Percentiles rank a stretch among this genome's conserved stretches.
phyloP scores from a whole-genome alignment of 2,113 vertebrate genomes.

The Trogon surrucura region DNA sequence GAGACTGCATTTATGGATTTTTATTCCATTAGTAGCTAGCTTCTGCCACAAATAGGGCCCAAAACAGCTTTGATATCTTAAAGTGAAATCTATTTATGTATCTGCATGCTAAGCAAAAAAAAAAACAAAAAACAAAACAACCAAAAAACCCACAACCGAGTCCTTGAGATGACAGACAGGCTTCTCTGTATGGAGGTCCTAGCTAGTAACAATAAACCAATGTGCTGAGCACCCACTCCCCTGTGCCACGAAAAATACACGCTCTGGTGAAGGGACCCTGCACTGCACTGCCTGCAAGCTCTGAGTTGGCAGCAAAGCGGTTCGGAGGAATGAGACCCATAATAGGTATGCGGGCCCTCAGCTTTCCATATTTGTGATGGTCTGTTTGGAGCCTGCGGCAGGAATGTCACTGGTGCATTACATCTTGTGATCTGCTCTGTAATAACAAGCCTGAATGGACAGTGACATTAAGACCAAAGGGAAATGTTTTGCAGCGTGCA shows the following conservation, averaged over 20 bases:
- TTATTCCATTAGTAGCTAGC: conserved; percentile 11
- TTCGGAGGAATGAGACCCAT: conserved; percentile 18
- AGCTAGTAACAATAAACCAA: not conserved
- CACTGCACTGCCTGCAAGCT: not conserved
- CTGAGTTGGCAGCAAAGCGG: not conserved
- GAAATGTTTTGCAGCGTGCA: not conserved
- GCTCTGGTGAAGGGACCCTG: not conserved
- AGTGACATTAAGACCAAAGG: not conserved
- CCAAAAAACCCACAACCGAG: not conserved
- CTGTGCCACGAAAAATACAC: not conserved
- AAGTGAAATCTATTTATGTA: not conserved
- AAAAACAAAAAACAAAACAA: too few relatives aligned
- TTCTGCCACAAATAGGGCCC: conserved; percentile 18
- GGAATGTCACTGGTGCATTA: not conserved
- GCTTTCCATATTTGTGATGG: conserved; percentile 21
- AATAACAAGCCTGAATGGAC: not conserved
- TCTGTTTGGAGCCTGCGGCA: not conserved
- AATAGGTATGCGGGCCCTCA: conserved; percentile 7
- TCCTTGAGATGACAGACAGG: not conserved
- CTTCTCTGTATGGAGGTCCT: not conserved
- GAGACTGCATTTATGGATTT: not conserved
- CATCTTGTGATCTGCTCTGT: not conserved
- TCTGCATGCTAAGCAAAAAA: conserved; percentile 14
- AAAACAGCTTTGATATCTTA: not conserved
- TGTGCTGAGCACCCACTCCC: not conserved